phyloP scores from a whole-genome alignment of 2,888 invertebrate species.

The Lampropteryx suffumata region DNA sequence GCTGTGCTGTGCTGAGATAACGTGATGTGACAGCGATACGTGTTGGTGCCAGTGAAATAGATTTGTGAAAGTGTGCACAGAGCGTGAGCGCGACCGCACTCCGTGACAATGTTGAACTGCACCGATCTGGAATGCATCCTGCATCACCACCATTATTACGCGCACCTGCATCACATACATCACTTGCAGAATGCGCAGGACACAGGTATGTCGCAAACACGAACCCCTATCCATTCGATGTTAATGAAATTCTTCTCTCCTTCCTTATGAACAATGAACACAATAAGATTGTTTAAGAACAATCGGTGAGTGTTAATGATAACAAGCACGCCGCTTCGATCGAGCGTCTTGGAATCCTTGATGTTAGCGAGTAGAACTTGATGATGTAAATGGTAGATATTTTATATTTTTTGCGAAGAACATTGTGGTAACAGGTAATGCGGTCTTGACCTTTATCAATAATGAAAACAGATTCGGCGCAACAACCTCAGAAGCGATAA shows the following conservation, averaged over 20 bases:
- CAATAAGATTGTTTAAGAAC: conserved; percentile 67
- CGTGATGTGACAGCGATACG: conserved; percentile 80
- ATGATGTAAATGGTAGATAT: conserved; percentile 37
- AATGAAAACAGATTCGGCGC: conserved; percentile 54
- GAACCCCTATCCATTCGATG: conserved; percentile 30
- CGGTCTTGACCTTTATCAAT: conserved; percentile 67
- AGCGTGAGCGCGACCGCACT: conserved; percentile 71
- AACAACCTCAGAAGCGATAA: conserved; percentile 51
- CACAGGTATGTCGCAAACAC: conserved; percentile 72
- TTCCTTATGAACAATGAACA: conserved; percentile 57
- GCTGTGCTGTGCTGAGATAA: conserved; percentile 67
- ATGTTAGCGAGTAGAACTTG: conserved; percentile 40
- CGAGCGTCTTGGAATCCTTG: conserved; percentile 50
- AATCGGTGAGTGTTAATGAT: conserved; percentile 65
- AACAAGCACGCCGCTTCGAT: conserved; percentile 54
- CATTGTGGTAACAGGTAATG: conserved; percentile 36
- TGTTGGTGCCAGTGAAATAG: conserved; percentile 77
- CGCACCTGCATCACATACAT: conserved; percentile 87
- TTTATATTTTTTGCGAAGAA: conserved; percentile 41
- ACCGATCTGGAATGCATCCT: conserved; percentile 90
- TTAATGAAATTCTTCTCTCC: conserved; percentile 47
- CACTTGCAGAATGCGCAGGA: conserved; percentile 86
- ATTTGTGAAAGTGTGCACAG: conserved; percentile 80
- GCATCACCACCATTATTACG: conserved; percentile 89
- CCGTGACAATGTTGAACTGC: conserved; percentile 87